Base-by-base conservation (phyloP, 2,797 vertebrate species). In the Notolepis coatsorum region DNA sequence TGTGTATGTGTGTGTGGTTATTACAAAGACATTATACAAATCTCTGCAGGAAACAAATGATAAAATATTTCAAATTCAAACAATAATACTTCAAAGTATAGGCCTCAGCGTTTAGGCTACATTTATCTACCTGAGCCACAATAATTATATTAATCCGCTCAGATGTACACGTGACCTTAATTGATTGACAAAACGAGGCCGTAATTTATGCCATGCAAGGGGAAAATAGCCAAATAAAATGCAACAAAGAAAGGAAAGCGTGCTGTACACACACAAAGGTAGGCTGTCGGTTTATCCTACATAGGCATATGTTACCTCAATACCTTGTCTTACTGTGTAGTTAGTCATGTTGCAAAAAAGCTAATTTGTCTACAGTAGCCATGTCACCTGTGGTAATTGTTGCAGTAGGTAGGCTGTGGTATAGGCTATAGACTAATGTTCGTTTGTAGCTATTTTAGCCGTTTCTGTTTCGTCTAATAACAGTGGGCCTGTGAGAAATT, bases 401-500 rank as follows among this genome's bases (percentile, higher is more conserved):
- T n/a, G n/a, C n/a, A n/a, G n/a, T n/a, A n/a, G n/a, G n/a, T n/a
- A n/a, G n/a, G n/a, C n/a, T n/a, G n/a, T n/a, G n/a, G n/a, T n/a
- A n/a, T n/a, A n/a, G n/a, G n/a, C n/a, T n/a, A n/a, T n/a, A n/a
- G n/a, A n/a, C n/a, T n/a, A n/a, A n/a, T n/a, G n/a, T n/a, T n/a
- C n/a, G n/a, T n/a, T n/a, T n/a, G n/a, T n/a, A n/a, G n/a, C n/a
- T n/a, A n/a, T n/a, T n/a, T n/a, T n/a, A n/a, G n/a, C n/a, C n/a
- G n/a, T n/a, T n/a, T n/a, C n/a, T n/a, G n/a, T n/a, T n/a, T n/a
- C n/a, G n/a, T n/a, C n/a, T n/a, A n/a, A n/a, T n/a, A n/a, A n/a
- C 73, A 38, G 61, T 0, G 75, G 74, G 51, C 67, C 53, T 59
- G 59, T 64, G 66, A 24, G 48, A 72, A 76, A 80, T 56, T 76